Conservation (phyloP, 2,888 invertebrate species). For the Xanthia togata region DNA sequence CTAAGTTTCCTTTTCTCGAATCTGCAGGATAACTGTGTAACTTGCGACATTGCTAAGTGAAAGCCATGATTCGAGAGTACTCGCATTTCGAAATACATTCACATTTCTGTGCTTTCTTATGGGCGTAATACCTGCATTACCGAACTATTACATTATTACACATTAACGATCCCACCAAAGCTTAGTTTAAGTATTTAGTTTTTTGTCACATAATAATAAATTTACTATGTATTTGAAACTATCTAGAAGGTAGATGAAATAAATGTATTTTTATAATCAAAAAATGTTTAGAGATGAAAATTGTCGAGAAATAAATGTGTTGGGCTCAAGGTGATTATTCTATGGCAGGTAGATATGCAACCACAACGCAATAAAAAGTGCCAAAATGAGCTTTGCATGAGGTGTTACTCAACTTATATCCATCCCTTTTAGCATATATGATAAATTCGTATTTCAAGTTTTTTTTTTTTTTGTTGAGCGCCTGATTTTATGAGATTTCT, state of each 20-base stretch:
- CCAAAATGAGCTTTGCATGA: not conserved
- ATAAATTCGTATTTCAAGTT: no score
- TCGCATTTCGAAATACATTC: conserved; percentile 63
- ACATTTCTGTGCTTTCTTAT: conserved; percentile 60
- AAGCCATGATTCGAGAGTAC: conserved; percentile 52
- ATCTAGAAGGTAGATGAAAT: conserved; percentile 72
- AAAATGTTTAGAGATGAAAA: conserved; percentile 54
- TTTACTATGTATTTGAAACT: conserved; percentile 69
- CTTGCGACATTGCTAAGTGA: conserved; percentile 44
- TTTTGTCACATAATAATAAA: conserved; percentile 78
- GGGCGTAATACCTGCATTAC: conserved; percentile 74
- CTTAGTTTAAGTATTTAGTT: conserved; percentile 87
- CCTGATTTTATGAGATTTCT: not conserved
- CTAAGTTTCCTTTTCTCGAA: conserved; percentile 47
- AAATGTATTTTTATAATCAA: conserved; percentile 75
- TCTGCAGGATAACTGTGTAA: conserved; percentile 39
- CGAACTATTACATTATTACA: conserved; percentile 80
- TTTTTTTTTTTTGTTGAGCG: not conserved
- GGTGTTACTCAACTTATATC: not conserved
- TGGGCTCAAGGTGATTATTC: conserved; percentile 35
- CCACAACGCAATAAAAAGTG: conserved; percentile 4
- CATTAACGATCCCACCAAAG: conserved; percentile 90
- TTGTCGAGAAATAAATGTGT: conserved; percentile 42
- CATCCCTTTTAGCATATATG: not conserved
- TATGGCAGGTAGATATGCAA: not conserved